phyloP scores from a whole-genome alignment of 2,113 vertebrate species.

The Leptobrachium leishanense region DNA sequence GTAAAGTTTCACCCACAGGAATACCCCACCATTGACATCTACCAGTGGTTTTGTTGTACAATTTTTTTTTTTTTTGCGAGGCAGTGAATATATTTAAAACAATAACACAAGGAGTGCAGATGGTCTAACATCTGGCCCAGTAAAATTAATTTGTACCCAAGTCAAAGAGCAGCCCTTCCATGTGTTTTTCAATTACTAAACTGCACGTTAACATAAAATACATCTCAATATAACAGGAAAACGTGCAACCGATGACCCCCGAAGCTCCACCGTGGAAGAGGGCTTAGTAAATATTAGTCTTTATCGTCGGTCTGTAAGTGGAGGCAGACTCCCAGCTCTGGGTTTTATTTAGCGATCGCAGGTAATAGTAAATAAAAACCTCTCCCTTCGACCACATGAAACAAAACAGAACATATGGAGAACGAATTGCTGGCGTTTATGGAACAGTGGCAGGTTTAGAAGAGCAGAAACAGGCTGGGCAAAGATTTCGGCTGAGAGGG shows the following conservation, averaged over 20 bases:
- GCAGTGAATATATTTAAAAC: background rate
- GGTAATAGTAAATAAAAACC: slow-evolving; percentile 1
- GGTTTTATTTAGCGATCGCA: background rate
- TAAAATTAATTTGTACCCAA: background rate
- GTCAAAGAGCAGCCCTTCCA: background rate
- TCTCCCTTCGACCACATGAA: background rate
- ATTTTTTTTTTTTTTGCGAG: no score
- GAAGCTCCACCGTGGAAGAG: background rate
- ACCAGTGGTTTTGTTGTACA: no score
- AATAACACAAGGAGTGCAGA: background rate
- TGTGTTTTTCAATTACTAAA: background rate
- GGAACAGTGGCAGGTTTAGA: background rate
- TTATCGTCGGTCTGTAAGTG: background rate
- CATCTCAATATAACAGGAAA: background rate
- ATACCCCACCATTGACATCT: no score
- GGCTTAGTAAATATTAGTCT: background rate
- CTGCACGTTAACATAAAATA: background rate
- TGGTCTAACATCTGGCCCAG: background rate
- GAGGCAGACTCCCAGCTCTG: background rate
- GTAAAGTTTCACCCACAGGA: no score
- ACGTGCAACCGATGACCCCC: background rate
- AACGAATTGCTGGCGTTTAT: background rate
- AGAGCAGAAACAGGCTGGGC: background rate
- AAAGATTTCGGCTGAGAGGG: background rate
- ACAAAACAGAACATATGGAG: background rate